Conservation (phyloP, 2,888 invertebrate genomes). For the Drosophila algonquin region DNA sequence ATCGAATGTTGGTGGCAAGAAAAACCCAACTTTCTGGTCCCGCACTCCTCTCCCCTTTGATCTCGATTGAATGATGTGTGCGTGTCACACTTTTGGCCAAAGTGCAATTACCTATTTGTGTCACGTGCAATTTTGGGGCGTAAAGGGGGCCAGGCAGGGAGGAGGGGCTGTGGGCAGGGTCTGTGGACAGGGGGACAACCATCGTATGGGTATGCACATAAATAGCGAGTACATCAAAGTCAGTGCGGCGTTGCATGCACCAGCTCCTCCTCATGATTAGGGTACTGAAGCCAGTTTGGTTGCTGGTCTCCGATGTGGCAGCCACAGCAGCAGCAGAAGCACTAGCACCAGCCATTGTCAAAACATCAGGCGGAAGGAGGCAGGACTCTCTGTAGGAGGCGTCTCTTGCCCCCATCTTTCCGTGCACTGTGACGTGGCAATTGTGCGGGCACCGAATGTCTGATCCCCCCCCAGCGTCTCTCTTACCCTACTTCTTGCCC, state of each 20-base stretch:
- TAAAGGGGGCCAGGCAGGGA: background rate
- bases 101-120: conserved; percentile 79
- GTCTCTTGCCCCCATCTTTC: conserved; percentile 3
- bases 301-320: conserved; percentile 33
- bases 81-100: conserved; percentile 53
- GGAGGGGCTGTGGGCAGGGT: conserved; percentile 12
- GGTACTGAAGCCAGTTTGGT: conserved; percentile 55
- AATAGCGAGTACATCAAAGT: conserved; percentile 58
- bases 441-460: conserved; percentile 61
- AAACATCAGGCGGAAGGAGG: conserved; percentile 48
- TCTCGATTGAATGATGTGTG: conserved; percentile 36
- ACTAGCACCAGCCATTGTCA: conserved; percentile 52
- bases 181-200: conserved; percentile 15
- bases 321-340: conserved; percentile 1
- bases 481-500: background rate
- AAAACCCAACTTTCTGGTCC: conserved; percentile 9
- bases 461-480: background rate
- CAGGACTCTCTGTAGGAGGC: conserved; percentile 2
- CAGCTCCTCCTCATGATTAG: conserved; percentile 52
- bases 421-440: conserved; percentile 59
- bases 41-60: conserved; percentile 12
- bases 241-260: conserved; percentile 44
- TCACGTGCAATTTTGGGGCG: conserved; percentile 67
- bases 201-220: conserved; percentile 49
- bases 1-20: conserved; percentile 35